Evolutionary conservation across 2,113 vertebrate species (phyloP).

Genomic region (Xiphophorus maculatus): DNA sequence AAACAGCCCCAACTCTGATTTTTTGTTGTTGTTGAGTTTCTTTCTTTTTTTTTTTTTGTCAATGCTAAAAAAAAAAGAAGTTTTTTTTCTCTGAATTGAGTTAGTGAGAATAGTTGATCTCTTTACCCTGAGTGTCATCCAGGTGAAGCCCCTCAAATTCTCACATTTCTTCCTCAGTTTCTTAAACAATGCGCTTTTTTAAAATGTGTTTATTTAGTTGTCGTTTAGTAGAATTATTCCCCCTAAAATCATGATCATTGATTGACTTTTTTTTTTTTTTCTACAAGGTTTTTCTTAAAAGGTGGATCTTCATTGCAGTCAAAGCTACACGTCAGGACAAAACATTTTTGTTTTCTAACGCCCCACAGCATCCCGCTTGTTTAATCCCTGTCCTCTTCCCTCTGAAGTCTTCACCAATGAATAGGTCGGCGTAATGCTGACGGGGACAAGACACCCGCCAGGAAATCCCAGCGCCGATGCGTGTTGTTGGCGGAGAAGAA

Average conservation of each 20-base stretch:
- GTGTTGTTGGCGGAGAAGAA: not conserved
- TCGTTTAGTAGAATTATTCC: too few species aligned
- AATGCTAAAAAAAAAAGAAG: too few species aligned
- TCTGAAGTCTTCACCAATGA: constrained; percentile 10
- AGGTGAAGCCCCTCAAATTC: not conserved
- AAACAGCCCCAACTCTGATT: too few species aligned
- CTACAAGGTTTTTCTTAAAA: not conserved
- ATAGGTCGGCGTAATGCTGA: constrained; percentile 16
- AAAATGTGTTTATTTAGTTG: too few species aligned
- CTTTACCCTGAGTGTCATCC: not conserved
- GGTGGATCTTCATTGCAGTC: not conserved
- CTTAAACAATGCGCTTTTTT: too few species aligned
- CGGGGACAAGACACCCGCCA: not conserved
- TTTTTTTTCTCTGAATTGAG: not conserved
- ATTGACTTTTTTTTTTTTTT: too few species aligned
- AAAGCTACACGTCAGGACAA: not conserved
- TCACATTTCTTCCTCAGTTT: too few species aligned
- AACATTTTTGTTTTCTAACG: not conserved
- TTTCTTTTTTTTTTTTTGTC: too few species aligned
- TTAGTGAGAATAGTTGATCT: too few species aligned
- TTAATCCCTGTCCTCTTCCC: not conserved
- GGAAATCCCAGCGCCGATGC: constrained; percentile 25
- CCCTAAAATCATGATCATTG: too few species aligned
- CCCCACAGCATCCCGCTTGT: not conserved
- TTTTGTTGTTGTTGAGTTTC: too few species aligned